Evolutionary conservation across 92 coral and sea anemone species (phyloP), one percentile per base, ranked within the genome.

Genomic region (Phymanthus crucifer): DNA sequence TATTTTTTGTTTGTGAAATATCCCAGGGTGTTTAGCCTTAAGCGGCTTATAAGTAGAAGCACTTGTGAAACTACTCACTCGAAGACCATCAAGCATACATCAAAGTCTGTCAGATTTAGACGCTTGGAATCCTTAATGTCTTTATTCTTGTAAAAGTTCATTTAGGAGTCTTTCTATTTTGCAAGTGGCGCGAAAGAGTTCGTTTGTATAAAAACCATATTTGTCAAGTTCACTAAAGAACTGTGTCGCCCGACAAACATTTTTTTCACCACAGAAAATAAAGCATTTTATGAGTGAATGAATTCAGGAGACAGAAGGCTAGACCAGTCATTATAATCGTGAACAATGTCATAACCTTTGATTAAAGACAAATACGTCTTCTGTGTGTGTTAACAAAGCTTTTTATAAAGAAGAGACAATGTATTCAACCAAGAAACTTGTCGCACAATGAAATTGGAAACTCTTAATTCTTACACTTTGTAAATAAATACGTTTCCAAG

Each of bases 301-400:
- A 6, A 24, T 61, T 0, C 4, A 61, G 32, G 26, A 61, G 68
- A 61, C 68, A 61, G 68, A 17, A 24, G 33, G 34, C 68, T 24
- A 61, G 68, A 61, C 36, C 68, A 10, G 64, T 54, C 64, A 54
- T 54, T 54, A 54, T 14, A 21, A 27, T 61, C 32, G 14, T 4
- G 19, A 27, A 61, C 32, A 24, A 61, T 27, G 68, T 61, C 68
- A 61, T 61, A 61, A 61, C 68, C 68, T 61, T 61, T 61, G 33
- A 61, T 61, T 61, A 61, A 27, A 61, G 23, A 61, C 29, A 61
- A 8, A 61, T 12, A 27, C 6, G 33, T 61, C 6, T 26, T 61
- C 5, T 61, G 1, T 29, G 16, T 61, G 34, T 61, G 68, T 61
- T 61, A 61, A 61, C 68, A 21, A 54, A 2, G 68, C 18, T 24